A percentile compares a stretch with the other conserved stretches of the same genome.
Conservation (phyloP, 2,113 vertebrate genomes). For the Grammatotria lemairii region DNA sequence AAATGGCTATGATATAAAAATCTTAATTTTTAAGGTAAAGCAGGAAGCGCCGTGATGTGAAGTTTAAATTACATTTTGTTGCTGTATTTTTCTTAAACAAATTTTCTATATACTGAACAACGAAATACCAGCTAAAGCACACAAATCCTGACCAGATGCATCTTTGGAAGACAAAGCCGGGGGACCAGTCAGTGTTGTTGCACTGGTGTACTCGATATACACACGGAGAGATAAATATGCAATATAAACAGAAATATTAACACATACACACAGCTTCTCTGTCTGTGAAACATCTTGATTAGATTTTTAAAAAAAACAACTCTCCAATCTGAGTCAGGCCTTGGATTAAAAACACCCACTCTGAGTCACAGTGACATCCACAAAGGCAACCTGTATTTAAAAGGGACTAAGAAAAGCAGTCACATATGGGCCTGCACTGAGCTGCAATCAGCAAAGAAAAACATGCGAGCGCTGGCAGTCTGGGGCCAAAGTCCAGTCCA, state of each 20-base stretch:
- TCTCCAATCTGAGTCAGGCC: background rate
- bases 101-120: background rate
- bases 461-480: background rate
- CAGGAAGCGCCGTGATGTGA: background rate
- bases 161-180: background rate
- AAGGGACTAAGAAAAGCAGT: background rate
- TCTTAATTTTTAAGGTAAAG: background rate
- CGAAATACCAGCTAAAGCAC: background rate
- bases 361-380: background rate
- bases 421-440: background rate
- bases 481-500: background rate
- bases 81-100: background rate
- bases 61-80: background rate
- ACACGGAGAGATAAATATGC: background rate
- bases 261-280: background rate
- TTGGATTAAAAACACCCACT: background rate
- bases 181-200: background rate
- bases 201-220: rapidly evolving
- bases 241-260: background rate
- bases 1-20: background rate
- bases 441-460: background rate
- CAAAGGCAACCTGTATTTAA: background rate
- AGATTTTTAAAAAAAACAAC: background rate
- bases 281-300: background rate
- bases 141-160: background rate